Conservation (phyloP, 1,140 invertebrate species). For the Diprion similis region DNA sequence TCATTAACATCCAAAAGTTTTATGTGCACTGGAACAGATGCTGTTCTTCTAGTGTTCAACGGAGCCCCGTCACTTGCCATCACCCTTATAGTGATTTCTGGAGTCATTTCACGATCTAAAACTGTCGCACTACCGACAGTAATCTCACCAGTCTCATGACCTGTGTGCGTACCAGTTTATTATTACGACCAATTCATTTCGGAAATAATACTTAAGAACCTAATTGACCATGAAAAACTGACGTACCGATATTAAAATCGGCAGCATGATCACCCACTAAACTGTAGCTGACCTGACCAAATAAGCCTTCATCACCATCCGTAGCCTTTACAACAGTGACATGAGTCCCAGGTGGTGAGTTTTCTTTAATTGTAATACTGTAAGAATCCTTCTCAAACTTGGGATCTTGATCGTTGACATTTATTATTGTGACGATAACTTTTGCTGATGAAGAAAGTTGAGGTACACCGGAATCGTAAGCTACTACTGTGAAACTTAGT, state of each 20-base stretch:
- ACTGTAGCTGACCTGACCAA: conserved; percentile 78
- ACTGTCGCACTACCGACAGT: conserved; percentile 74
- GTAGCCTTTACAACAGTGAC: conserved; percentile 74
- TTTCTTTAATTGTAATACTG: conserved; percentile 75
- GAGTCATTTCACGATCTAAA: conserved; percentile 80
- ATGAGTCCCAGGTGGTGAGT: conserved; percentile 72
- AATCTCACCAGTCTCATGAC: conserved; percentile 76
- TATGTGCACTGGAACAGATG: conserved; percentile 80
- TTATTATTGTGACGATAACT: conserved; percentile 79
- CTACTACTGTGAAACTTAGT: conserved; percentile 80
- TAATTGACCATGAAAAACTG: background rate
- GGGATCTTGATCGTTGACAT: conserved; percentile 89
- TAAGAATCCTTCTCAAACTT: conserved; percentile 75
- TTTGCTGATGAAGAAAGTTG: conserved; percentile 76
- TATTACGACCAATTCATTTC: background rate
- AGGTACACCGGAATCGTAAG: conserved; percentile 85
- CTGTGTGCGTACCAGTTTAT: conserved; percentile 28
- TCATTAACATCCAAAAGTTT: conserved; percentile 85
- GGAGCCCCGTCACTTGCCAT: conserved; percentile 82
- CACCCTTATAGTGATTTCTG: conserved; percentile 78
- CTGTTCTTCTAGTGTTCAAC: conserved; percentile 68
- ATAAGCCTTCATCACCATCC: conserved; percentile 77
- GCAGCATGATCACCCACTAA: conserved; percentile 75
- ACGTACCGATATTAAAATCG: conserved; percentile 73
- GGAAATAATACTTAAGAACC: background rate